Evolutionary conservation across 2,113 vertebrate genomes (phyloP).

Genomic region (Antennarius striatus): DNA sequence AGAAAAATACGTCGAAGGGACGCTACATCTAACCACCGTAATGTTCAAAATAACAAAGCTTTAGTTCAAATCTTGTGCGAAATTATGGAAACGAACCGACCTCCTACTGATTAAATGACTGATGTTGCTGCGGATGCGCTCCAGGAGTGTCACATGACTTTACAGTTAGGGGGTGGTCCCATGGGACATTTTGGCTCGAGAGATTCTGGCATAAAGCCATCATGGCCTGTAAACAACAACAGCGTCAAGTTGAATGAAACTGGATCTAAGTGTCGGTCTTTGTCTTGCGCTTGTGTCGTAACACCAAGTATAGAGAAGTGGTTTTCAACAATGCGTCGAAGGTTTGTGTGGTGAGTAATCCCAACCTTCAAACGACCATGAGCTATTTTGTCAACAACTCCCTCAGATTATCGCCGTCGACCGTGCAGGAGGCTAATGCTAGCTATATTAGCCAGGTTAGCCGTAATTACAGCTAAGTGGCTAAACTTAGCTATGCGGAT

Average conservation of each 20-base stretch:
- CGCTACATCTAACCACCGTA: too few species aligned
- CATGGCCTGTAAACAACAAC: constrained; percentile 81
- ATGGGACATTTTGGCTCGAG: constrained; percentile 67
- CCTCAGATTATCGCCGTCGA: constrained; percentile 17
- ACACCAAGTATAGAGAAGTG: neutral
- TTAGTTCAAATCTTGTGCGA: neutral
- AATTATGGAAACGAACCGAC: neutral
- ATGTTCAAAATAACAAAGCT: too few species aligned
- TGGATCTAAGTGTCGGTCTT: constrained; percentile 45
- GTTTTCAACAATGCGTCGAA: constrained; percentile 65
- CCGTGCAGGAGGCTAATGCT: constrained; percentile 40
- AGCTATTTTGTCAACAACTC: constrained; percentile 34
- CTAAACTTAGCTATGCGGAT: constrained; percentile 31
- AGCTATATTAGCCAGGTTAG: constrained; percentile 41
- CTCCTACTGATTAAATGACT: neutral
- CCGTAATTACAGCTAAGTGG: constrained; percentile 34
- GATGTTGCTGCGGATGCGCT: neutral
- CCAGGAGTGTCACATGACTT: constrained; percentile 60
- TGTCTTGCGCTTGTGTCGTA: constrained; percentile 12
- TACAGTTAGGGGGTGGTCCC: constrained; percentile 62
- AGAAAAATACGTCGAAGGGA: too few species aligned
- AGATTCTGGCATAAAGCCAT: constrained; percentile 69
- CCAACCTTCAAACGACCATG: constrained; percentile 14
- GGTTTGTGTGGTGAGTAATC: constrained; percentile 64
- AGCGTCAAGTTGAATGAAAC: constrained; percentile 68